Evolutionary conservation across 2,888 invertebrate genomes (phyloP).

Genomic region (Linhomoeus sp.): DNA sequence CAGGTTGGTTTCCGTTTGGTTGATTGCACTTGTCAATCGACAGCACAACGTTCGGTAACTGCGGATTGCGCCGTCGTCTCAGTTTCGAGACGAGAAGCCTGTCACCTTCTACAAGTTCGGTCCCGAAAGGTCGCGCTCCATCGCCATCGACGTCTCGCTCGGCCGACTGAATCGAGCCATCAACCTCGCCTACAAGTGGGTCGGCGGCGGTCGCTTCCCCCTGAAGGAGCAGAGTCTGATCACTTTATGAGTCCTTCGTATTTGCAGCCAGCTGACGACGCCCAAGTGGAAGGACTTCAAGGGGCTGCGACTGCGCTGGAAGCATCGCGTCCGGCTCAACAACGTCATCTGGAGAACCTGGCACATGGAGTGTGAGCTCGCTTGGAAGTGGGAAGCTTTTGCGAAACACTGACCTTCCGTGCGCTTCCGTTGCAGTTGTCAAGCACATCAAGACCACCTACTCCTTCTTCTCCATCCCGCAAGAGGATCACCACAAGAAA

Average conservation of each 20-base stretch:
- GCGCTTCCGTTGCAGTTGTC: too few species aligned
- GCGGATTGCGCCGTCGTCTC: too few species aligned
- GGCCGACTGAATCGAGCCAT: constrained; percentile 93
- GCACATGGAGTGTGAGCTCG: constrained; percentile 82
- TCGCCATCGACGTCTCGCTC: constrained; percentile 65
- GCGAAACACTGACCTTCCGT: too few species aligned
- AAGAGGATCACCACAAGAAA: constrained; percentile 24
- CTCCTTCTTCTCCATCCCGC: constrained; percentile 27
- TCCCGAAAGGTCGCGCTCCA: constrained; percentile 24
- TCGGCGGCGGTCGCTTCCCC: too few species aligned
- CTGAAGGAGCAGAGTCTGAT: too few species aligned
- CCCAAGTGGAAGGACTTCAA: constrained; percentile 99
- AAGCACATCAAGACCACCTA: constrained; percentile 15
- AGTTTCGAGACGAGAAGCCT: constrained; percentile 19
- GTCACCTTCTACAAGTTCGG: constrained; percentile 29
- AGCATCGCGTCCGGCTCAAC: constrained; percentile 95
- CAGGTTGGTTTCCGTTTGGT: too few species aligned
- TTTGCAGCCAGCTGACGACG: constrained; percentile 84
- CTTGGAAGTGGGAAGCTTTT: too few species aligned
- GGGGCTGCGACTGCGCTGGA: constrained; percentile 85
- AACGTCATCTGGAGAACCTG: constrained; percentile 99
- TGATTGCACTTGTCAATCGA: too few species aligned
- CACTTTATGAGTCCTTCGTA: too few species aligned
- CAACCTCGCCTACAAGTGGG: constrained; percentile 90
- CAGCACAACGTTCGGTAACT: too few species aligned